phyloP scores from a whole-genome alignment of 2,797 vertebrate species.

The Antrozous pallidus region DNA sequence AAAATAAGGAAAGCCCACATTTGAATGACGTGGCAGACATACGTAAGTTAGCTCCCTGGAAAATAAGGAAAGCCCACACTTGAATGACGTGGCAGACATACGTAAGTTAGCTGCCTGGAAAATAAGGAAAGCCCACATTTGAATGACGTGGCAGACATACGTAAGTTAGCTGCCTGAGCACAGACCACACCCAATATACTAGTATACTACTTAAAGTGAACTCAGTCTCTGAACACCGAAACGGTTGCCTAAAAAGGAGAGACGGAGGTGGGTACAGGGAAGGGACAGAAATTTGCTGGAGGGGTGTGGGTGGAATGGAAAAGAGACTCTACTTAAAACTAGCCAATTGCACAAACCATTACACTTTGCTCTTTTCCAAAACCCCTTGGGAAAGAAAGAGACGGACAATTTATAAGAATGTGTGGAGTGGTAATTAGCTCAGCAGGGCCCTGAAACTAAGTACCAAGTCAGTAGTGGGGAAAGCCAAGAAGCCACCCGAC shows the following conservation, averaged over 20 bases:
- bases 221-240: background rate
- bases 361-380: background rate
- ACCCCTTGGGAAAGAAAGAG: background rate
- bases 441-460: background rate
- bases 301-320: background rate
- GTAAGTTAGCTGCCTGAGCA: background rate
- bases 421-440: background rate
- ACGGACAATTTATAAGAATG: background rate
- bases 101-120: constrained; percentile 85
- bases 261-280: background rate
- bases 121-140: background rate
- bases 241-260: background rate
- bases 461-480: background rate
- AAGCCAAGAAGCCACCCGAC: background rate
- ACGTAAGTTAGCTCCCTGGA: constrained; percentile 85
- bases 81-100: background rate
- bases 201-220: background rate
- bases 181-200: background rate
- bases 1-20: constrained; percentile 13
- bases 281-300: background rate
- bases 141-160: background rate
- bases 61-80: background rate
- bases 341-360: background rate
- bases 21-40: background rate
- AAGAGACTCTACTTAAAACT: background rate